phyloP scores from a whole-genome alignment of 2,797 vertebrate species.

The Hafferia zeledoni region DNA sequence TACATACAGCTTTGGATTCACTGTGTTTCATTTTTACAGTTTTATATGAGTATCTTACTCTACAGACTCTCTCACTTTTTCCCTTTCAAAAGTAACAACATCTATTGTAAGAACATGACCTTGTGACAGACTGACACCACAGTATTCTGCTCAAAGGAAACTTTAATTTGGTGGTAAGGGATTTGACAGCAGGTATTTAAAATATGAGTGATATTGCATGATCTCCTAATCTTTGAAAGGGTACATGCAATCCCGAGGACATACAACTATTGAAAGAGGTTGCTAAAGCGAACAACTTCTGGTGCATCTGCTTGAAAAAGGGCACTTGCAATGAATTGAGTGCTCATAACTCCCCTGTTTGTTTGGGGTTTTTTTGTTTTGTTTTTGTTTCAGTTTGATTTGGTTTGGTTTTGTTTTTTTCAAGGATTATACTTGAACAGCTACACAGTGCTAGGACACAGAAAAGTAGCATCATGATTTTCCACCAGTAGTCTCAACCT shows the following conservation, averaged over 20 bases:
- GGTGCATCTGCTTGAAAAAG: not conserved
- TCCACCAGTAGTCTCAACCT: not conserved
- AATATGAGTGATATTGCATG: not conserved
- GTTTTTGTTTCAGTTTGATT: no score
- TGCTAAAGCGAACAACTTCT: not conserved
- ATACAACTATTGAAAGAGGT: not conserved
- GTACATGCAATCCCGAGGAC: not conserved
- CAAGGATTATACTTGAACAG: not conserved
- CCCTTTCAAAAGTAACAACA: not conserved
- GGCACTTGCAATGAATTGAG: not conserved
- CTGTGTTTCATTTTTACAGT: not conserved
- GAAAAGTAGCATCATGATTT: not conserved
- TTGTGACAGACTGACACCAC: not conserved
- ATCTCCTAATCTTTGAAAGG: not conserved
- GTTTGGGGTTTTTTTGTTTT: no score
- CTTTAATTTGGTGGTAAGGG: not conserved
- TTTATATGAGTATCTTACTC: not conserved
- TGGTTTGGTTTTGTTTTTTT: not conserved
- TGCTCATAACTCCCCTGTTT: not conserved
- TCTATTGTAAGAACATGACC: not conserved
- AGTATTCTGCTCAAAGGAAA: not conserved
- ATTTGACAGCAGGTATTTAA: slow-evolving; percentile 1
- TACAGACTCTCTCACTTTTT: not conserved
- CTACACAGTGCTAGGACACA: not conserved
- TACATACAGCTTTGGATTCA: not conserved